phyloP scores from a whole-genome alignment of 2,797 vertebrate species.

The Garrulus glandarius region DNA sequence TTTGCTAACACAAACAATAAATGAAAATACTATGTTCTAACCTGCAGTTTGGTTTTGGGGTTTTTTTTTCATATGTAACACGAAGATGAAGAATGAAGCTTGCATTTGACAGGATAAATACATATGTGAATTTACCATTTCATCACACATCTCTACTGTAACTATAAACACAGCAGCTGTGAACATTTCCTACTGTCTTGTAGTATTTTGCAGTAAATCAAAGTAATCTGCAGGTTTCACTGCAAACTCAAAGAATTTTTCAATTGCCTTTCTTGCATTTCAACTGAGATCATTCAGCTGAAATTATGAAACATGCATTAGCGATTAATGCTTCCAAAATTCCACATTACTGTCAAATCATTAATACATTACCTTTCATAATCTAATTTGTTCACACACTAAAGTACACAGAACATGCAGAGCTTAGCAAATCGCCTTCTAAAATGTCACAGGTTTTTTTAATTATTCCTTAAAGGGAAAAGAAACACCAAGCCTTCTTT shows the following conservation, averaged over 20 bases:
- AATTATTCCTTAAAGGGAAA: conserved; percentile 34
- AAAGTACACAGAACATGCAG: conserved; percentile 61
- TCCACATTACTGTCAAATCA: conserved; percentile 62
- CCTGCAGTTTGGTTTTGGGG: background rate
- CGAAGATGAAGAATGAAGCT: background rate
- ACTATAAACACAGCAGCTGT: background rate
- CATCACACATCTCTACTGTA: background rate
- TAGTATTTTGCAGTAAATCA: conserved; percentile 56
- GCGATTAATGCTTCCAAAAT: conserved; percentile 62
- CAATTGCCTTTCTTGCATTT: conserved; percentile 53
- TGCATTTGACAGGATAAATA: background rate
- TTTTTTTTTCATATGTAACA: background rate
- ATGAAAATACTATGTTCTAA: background rate
- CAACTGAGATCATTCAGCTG: conserved; percentile 43
- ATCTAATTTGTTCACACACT: conserved; percentile 65
- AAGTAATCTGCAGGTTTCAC: conserved; percentile 43
- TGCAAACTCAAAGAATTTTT: conserved; percentile 42
- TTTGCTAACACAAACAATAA: background rate
- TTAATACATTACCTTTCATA: conserved; percentile 70
- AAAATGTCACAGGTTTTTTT: background rate
- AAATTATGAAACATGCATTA: conserved; percentile 58
- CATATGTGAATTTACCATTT: background rate
- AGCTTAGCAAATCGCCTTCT: conserved; percentile 38
- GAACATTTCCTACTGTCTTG: conserved; percentile 10
- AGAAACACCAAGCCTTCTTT: background rate